phyloP scores from a whole-genome alignment of 2,113 vertebrate genomes.

The Hemiscyllium ocellatum region DNA sequence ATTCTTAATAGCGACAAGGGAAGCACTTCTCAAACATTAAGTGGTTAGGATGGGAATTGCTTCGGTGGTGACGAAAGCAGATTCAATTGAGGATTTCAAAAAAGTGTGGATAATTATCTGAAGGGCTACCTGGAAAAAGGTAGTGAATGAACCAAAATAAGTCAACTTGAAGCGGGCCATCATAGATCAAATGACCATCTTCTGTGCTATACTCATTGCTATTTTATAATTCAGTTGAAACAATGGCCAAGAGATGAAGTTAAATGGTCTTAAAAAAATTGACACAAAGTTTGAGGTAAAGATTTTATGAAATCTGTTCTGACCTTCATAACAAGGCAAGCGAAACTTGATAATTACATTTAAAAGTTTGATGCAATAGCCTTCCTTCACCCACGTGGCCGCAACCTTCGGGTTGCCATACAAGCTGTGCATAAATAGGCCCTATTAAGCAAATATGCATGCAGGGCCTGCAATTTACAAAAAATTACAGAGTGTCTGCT shows the following conservation, averaged over 20 bases:
- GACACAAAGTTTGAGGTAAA: not conserved
- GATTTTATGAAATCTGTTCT: not conserved
- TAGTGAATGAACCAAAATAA: not conserved
- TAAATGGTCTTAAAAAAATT: not conserved
- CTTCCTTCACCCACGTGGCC: not conserved
- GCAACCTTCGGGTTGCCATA: not conserved
- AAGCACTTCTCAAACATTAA: not conserved
- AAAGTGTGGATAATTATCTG: not conserved
- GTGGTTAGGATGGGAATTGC: not conserved
- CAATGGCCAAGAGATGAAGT: not conserved
- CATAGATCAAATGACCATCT: not conserved
- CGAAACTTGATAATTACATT: not conserved
- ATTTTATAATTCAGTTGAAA: too few species aligned
- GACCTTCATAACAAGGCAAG: not conserved
- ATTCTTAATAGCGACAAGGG: not conserved
- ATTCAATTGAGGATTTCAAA: not conserved
- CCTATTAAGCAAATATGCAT: not conserved
- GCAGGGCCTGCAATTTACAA: not conserved
- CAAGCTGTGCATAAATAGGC: not conserved
- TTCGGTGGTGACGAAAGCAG: not conserved
- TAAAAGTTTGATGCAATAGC: not conserved
- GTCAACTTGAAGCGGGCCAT: not conserved
- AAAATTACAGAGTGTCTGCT: not conserved
- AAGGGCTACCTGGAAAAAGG: not conserved
- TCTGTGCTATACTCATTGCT: too few species aligned